These are phyloP conservation scores for Cebidichthys violaceus DNA, from an alignment of 2,113 vertebrate genomes.

Conservation along the genomic window DNA sequence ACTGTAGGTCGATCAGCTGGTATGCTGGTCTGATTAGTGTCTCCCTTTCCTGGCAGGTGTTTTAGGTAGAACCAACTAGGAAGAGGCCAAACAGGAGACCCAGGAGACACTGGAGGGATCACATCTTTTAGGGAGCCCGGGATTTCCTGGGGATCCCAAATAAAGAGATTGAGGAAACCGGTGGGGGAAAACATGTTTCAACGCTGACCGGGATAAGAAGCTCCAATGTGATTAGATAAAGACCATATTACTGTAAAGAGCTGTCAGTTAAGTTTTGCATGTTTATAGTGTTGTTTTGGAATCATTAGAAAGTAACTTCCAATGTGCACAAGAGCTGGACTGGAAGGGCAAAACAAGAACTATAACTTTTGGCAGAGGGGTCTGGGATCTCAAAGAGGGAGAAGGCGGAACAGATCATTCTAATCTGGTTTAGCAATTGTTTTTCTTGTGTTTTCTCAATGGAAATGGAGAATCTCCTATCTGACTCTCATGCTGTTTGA, in stretches of 20 bases:
- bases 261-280: not conserved
- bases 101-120: not conserved
- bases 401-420: not conserved
- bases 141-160: not conserved
- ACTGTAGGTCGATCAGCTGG: not conserved
- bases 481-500: not conserved
- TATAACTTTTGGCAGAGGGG: not conserved
- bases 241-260: not conserved
- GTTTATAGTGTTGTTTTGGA: not conserved
- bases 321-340: not conserved
- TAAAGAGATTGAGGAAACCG: not conserved
- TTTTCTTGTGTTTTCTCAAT: conserved; percentile 6
- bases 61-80: not conserved
- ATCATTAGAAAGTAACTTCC: not conserved
- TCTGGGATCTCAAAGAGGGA: not conserved
- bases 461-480: not conserved
- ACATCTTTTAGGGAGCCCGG: not conserved
- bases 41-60: conserved; percentile 9
- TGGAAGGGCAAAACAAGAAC: not conserved
- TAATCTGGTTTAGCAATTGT: not conserved
- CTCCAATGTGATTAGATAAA: not conserved
- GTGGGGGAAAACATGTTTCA: not conserved
- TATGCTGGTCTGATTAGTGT: not conserved
- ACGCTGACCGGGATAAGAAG: not conserved
- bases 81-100: not conserved